Evolutionary conservation across 2,888 invertebrate species (phyloP), one percentile per base, ranked within the genome.

Genomic region (Cephus pygmeus): DNA sequence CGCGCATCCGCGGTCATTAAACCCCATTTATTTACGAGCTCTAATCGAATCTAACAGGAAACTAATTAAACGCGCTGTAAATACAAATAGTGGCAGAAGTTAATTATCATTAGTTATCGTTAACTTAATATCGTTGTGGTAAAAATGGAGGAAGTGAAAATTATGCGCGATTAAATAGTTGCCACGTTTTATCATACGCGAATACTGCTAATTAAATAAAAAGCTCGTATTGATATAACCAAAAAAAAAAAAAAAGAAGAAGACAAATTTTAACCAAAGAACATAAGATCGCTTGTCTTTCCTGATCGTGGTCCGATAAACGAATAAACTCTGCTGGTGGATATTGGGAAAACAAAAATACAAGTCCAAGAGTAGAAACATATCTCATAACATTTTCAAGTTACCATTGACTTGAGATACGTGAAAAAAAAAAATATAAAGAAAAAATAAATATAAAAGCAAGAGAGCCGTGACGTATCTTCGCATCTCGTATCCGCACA

Each of bases 121-220:
- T 56, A 56, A 56, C 56, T 9, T 23, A 23, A 56, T 56, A 56
- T 56, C 56, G 56, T 56, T 23, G 56, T 9, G 23, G 23, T 56
- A 9, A 56, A 9, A 56, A 56, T 56, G 9, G 2, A 56, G 56
- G 23, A 56, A 56, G 23, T 56, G 56, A 9, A 56, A 56, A 1
- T 23, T 23, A 15, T 23, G 56, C 56, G 56, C 23, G 56, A 23
- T 56, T 56, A 40, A 40, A 23, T 40, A 40, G 11, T 69, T 33
- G 3, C 12, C 33, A 15, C 71, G 31, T 71, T 33, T 3, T 34
- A 34, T 71, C 31, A 9, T 34, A 23, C 12, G 71, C 11, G 31
- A 40, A 76, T 30, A 34, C 76, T 73, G 76, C 56, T 73, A 69
- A 76, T 56, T 73, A 23, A 40, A 34, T 73, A 69, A 68, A 71